These are phyloP conservation scores for Xanthia togata DNA, from an alignment of 2,888 invertebrate genomes.

Conservation along the genomic window DNA sequence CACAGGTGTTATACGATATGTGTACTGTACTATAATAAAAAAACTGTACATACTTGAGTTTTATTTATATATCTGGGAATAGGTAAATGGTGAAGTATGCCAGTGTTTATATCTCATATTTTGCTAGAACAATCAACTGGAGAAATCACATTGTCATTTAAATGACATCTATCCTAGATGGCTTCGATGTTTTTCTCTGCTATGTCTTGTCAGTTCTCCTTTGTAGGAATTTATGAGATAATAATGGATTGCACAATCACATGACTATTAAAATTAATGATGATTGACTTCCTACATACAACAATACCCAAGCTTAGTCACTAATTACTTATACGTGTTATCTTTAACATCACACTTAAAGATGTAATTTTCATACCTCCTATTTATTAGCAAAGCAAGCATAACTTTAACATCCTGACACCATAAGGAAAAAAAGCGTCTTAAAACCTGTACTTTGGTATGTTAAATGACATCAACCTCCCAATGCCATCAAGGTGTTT, in stretches of 20 bases:
- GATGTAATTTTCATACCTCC: neutral
- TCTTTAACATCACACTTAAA: neutral
- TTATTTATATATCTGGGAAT: conserved; percentile 4
- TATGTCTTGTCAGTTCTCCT: neutral
- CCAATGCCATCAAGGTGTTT: conserved; percentile 64
- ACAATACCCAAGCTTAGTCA: conserved; percentile 20
- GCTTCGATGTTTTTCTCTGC: neutral
- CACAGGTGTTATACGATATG: conserved; percentile 29
- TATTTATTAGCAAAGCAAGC: conserved; percentile 19
- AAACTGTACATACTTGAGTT: neutral
- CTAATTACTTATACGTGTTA: conserved; percentile 36
- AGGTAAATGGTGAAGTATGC: conserved; percentile 4
- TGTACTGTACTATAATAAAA: conserved; percentile 7
- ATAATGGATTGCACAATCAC: neutral
- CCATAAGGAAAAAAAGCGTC: conserved; percentile 34
- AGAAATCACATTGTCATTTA: neutral
- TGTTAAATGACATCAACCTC: conserved; percentile 49
- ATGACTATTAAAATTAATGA: conserved; percentile 11
- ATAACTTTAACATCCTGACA: conserved; percentile 20
- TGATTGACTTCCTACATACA: conserved; percentile 16
- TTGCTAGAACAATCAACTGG: neutral
- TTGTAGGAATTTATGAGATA: neutral
- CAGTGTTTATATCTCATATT: neutral
- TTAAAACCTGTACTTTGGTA: conserved; percentile 23
- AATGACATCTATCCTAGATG: neutral